Base-by-base conservation (phyloP, 92 coral and sea anemone species). In the Palythoa grandiflora region DNA sequence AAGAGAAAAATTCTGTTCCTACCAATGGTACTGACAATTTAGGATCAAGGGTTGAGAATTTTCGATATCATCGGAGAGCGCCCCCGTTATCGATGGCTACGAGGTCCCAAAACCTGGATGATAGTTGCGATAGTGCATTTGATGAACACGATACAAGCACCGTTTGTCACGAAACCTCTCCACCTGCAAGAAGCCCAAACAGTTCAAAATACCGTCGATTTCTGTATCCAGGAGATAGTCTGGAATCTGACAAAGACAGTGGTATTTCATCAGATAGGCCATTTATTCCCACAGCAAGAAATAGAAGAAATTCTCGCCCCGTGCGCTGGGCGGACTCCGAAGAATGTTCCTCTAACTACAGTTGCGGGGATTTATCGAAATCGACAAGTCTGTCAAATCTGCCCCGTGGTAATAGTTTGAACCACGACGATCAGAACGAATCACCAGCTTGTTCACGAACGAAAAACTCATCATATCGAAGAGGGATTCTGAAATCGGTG, bases 201-300 rank as follows among this genome's bases (percentile, higher is more conserved):
- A 54, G 68, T 40, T 15, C 76, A 74, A 55, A 72, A 47, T 73
- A 73, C 50, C 36, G 89, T 77, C 89, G 91, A 37, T 91, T 93
- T 83, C 90, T 95, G 68, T 93, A 90, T 68, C 95, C 97, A 4
- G 96, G 97, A 2, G 98, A 96, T 59, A 96, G 98, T 68, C 68
- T 91, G 21, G 98, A 96, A 76, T 94, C 95, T 51, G 98, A 96
- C 89, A 94, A 94, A 84, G 98, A 94, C 77, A 96, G 98, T 80
- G 96, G 98, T 60, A 96, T 94, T 53, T 94, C 94, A 2, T 88
- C 98, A 11, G 98, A 96, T 72, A 91, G 93, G 47, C 94, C 97
- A 1, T 87, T 85, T 61, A 83, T 90, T 55, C 94, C 98, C 16
- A 52, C 84, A 66, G 52, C 90, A 11, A 35, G 53, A 13, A 72